A percentile compares a stretch with the other conserved stretches of the same genome.
These are phyloP conservation scores for Tretioscincus oriximinensis DNA, from an alignment of 2,113 vertebrate species.

Conservation along the genomic window DNA sequence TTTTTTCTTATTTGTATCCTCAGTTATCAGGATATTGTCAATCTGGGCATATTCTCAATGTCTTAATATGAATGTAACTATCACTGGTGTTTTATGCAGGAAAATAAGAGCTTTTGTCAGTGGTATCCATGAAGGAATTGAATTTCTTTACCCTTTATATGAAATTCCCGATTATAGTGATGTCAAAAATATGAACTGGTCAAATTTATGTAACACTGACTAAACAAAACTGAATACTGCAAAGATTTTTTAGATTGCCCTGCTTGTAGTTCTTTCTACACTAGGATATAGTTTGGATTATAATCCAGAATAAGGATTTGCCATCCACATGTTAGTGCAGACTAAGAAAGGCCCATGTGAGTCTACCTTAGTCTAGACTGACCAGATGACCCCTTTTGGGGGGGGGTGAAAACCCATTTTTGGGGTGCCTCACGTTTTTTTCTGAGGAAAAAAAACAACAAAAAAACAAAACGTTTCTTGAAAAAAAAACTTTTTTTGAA, in stretches of 20 bases:
- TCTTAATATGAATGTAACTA: background rate
- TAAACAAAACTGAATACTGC: constrained; percentile 44
- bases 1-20: background rate
- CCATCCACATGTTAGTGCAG: too few relatives aligned
- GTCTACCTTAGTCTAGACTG: too few relatives aligned
- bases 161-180: background rate
- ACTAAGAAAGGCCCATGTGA: too few relatives aligned
- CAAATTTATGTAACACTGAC: constrained; percentile 1
- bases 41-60: background rate
- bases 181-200: background rate
- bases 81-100: background rate
- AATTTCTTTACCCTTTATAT: constrained; percentile 51
- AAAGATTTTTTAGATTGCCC: constrained; percentile 9
- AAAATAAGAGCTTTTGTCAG: constrained; percentile 20
- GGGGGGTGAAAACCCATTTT: too few relatives aligned
- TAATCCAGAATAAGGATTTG: too few relatives aligned
- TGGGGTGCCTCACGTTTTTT: too few relatives aligned
- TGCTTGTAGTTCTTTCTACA: too few relatives aligned
- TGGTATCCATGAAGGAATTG: constrained; percentile 29
- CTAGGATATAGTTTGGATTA: too few relatives aligned
- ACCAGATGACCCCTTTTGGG: too few relatives aligned
- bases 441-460: too few relatives aligned
- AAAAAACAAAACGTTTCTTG: too few relatives aligned
- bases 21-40: background rate
- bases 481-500: too few relatives aligned